A percentile compares a stretch with the other conserved stretches of the same genome.
Conservation (phyloP, 2,113 vertebrate genomes). For the Crotalus tigris region DNA sequence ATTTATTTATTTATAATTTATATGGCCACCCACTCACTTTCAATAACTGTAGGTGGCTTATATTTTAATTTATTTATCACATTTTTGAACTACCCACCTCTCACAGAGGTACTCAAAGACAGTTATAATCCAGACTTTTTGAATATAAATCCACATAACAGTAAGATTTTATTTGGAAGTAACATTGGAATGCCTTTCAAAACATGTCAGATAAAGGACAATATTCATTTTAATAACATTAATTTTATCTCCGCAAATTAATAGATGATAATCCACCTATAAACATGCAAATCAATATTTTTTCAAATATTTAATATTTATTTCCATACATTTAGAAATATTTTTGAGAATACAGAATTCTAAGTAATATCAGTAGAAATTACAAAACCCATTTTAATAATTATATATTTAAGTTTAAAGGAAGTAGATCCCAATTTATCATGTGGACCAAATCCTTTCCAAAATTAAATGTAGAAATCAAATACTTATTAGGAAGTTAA, state of each 20-base stretch:
- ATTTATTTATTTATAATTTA: background rate
- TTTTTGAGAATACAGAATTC: background rate
- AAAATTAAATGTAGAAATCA: background rate
- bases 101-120: background rate
- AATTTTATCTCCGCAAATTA: background rate
- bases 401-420: background rate
- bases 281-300: background rate
- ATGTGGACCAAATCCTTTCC: background rate
- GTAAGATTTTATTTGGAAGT: background rate
- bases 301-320: background rate
- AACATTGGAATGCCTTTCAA: background rate
- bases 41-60: background rate
- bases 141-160: background rate
- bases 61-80: background rate
- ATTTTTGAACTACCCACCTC: background rate
- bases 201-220: background rate
- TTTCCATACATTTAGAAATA: background rate
- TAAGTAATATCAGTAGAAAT: background rate
- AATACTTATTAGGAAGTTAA: background rate
- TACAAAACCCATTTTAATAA: background rate
- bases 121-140: background rate
- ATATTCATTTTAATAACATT: background rate
- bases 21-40: background rate
- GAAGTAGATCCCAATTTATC: background rate
- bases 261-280: background rate